phyloP scores from a whole-genome alignment of 2,797 vertebrate species.

The Aulostomus chinensis region DNA sequence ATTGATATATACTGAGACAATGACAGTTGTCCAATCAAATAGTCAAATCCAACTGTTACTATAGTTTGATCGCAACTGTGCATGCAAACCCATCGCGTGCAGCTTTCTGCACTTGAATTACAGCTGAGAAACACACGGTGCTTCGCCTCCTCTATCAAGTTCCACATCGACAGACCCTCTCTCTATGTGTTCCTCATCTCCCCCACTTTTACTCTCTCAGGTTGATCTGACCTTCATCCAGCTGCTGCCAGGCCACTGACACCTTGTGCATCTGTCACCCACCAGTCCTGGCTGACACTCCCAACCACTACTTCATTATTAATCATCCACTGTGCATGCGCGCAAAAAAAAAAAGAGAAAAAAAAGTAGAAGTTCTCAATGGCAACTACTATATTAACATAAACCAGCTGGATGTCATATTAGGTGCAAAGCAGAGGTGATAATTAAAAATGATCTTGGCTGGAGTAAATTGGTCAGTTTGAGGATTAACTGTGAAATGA shows the following conservation, averaged over 20 bases:
- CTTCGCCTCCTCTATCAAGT: slow-evolving; percentile 25
- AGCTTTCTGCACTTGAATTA: too few relatives aligned
- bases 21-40: too few relatives aligned
- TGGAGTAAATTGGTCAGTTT: slow-evolving; percentile 70
- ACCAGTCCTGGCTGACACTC: slow-evolving; percentile 59
- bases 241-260: slow-evolving; percentile 75
- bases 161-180: slow-evolving; percentile 5
- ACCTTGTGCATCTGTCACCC: slow-evolving; percentile 73
- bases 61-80: too few relatives aligned
- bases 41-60: too few relatives aligned
- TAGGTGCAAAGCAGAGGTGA: slow-evolving; percentile 68
- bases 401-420: slow-evolving; percentile 70
- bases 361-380: slow-evolving; percentile 37
- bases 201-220: slow-evolving; percentile 45
- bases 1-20: too few relatives aligned
- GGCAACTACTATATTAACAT: slow-evolving; percentile 54
- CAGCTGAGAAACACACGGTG: not conserved
- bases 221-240: slow-evolving; percentile 79
- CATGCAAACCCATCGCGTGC: too few relatives aligned
- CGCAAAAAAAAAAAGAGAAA: slow-evolving; percentile 21
- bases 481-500: slow-evolving; percentile 74
- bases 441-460: slow-evolving; percentile 79
- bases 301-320: slow-evolving; percentile 68
- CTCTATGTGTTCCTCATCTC: slow-evolving; percentile 38
- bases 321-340: slow-evolving; percentile 61